Percentiles rank a stretch among this genome's conserved stretches.
These are phyloP conservation scores for Tenthredo mesomela DNA, from an alignment of 2,888 invertebrate species.

Conservation along the genomic window DNA sequence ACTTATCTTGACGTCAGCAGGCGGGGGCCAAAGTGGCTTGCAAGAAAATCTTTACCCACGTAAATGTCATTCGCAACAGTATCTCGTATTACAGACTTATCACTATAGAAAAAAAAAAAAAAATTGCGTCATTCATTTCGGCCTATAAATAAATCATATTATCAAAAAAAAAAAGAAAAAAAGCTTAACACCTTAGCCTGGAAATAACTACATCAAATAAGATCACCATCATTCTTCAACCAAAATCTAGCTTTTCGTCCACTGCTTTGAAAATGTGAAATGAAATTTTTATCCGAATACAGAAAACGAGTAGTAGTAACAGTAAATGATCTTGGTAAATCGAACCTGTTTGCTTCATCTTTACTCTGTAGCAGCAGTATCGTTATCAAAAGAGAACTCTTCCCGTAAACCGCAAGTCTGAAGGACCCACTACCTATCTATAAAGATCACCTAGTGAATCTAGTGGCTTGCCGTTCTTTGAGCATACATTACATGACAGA, in stretches of 20 bases:
- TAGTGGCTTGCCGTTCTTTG: slow-evolving; percentile 29
- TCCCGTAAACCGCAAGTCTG: not conserved
- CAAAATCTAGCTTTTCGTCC: not conserved
- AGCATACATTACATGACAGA: slow-evolving; percentile 17
- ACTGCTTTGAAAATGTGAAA: not conserved
- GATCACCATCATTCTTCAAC: not conserved
- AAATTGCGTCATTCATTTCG: not conserved
- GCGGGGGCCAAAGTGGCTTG: not conserved
- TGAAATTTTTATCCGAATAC: not conserved
- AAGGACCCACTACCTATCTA: slow-evolving; percentile 18
- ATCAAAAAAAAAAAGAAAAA: too few relatives aligned
- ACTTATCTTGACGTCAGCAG: slow-evolving; percentile 30
- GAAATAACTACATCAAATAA: not conserved
- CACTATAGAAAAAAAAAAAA: not conserved
- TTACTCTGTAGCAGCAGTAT: not conserved
- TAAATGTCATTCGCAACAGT: not conserved
- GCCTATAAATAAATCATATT: too few relatives aligned
- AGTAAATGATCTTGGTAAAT: slow-evolving; percentile 29
- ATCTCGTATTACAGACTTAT: not conserved
- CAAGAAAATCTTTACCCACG: slow-evolving; percentile 9
- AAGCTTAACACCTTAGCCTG: not conserved
- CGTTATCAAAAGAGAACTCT: slow-evolving; percentile 38
- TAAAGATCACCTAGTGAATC: slow-evolving; percentile 29
- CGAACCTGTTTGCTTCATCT: slow-evolving; percentile 9
- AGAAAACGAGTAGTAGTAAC: not conserved